A percentile compares a stretch with the other conserved stretches of the same genome.
These are phyloP conservation scores for Oryctolagus cuniculus DNA, from an alignment of 2,113 vertebrate species.

Conservation along the genomic window mOryCun1.1 NC_091434.1:160657501-160658000, in stretches of 20 bases:
- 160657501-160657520: not conserved
- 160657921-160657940: not conserved
- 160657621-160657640: slow-evolving; percentile 15
- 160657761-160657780: not conserved
- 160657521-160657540: not conserved
- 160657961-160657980: not conserved
- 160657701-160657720: not conserved
- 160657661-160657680: not conserved
- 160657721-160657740: not conserved
- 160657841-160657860: not conserved
- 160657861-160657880: not conserved
- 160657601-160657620: not conserved
- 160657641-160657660: not conserved
- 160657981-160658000: not conserved
- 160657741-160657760: not conserved
- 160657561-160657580: not conserved
- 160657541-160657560: not conserved
- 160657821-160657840: not conserved
- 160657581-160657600: not conserved
- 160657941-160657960: not conserved
- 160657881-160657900: not conserved
- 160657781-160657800: not conserved
- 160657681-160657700: not conserved
- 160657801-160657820: not conserved
- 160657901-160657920: not conserved